phyloP scores from a whole-genome alignment of 2,113 vertebrate genomes.

The Pluvianellus socialis region DNA sequence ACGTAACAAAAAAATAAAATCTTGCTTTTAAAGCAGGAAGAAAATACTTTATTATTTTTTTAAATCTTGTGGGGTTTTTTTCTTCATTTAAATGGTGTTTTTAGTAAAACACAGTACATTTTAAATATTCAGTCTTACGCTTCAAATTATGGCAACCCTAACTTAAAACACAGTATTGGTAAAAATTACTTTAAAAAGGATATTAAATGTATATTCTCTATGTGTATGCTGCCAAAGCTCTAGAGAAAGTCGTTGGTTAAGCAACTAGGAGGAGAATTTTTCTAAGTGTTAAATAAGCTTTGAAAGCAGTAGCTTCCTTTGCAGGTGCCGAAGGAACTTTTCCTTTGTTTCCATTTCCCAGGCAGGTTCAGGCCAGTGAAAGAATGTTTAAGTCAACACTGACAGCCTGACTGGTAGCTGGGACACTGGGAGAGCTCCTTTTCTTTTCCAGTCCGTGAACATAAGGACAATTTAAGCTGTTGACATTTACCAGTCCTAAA shows the following conservation, averaged over 20 bases:
- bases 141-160: not conserved
- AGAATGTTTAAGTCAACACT: not conserved
- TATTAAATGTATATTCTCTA: not conserved
- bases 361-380: not conserved
- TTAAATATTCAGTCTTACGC: not conserved
- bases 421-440: not conserved
- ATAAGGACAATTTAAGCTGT: not conserved
- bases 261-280: not conserved
- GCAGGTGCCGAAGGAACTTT: not conserved
- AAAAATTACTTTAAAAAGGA: not conserved
- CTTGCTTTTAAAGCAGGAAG: not conserved
- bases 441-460: not conserved
- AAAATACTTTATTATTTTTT: not conserved
- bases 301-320: slow-evolving; percentile 1
- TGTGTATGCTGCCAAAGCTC: not conserved
- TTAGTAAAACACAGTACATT: not conserved
- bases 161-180: not conserved
- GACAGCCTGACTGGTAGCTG: not conserved
- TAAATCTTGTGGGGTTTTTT: not conserved
- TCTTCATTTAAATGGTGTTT: not conserved
- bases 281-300: not conserved
- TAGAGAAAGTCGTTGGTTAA: not conserved
- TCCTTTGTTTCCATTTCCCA: not conserved
- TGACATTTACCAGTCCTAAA: not conserved
- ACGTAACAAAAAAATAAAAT: not conserved